Evolutionary conservation across 2,888 invertebrate species (phyloP).

Genomic region (Slavum lentiscoides): DNA sequence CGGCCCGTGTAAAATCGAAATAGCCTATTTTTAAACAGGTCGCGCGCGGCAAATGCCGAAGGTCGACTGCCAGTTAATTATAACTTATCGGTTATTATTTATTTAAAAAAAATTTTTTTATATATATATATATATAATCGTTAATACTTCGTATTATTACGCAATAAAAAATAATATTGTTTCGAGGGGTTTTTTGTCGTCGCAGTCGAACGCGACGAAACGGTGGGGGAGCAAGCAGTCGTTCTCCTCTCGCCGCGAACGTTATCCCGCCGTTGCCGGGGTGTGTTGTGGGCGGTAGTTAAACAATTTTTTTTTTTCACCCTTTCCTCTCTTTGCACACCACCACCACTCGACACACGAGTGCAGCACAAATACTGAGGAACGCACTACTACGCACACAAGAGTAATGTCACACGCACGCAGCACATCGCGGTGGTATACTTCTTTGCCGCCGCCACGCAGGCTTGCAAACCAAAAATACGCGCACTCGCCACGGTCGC

Average conservation of each 20-base stretch:
- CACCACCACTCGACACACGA: no score
- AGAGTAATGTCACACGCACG: neutral
- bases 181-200: neutral
- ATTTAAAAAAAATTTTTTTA: conserved; percentile 2
- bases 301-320: no score
- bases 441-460: conserved; percentile 15
- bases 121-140: no score
- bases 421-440: neutral
- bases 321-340: no score
- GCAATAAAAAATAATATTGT: no score
- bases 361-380: neutral
- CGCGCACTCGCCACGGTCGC: no score
- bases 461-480: conserved; percentile 52
- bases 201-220: neutral
- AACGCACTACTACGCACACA: neutral
- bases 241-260: no score
- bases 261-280: no score
- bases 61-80: conserved; percentile 45
- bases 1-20: neutral
- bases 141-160: neutral
- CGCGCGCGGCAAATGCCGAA: conserved; percentile 39
- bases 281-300: no score
- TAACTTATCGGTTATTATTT: conserved; percentile 22
- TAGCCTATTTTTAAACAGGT: conserved; percentile 47
- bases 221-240: no score